These are phyloP conservation scores for Falcunculus frontatus DNA, from an alignment of 2,113 vertebrate genomes.

Conservation along the genomic window DNA sequence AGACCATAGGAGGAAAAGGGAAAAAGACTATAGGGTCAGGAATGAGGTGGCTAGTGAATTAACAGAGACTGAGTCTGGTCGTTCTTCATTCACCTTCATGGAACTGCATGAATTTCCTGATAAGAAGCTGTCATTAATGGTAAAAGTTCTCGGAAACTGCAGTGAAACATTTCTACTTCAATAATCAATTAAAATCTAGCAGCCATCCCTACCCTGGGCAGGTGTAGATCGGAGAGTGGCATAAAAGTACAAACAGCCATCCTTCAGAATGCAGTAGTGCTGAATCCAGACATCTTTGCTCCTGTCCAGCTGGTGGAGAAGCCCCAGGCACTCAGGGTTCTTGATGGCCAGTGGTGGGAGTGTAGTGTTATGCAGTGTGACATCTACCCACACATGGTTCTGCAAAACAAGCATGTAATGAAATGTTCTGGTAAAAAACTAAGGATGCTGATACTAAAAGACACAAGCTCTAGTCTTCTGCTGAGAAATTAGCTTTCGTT, in stretches of 20 bases:
- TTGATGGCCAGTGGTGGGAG: constrained; percentile 90
- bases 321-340: constrained; percentile 84
- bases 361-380: constrained; percentile 84
- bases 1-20: background rate
- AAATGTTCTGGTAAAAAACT: background rate
- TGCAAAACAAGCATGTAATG: constrained; percentile 29
- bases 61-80: background rate
- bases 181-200: background rate
- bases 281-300: constrained; percentile 80
- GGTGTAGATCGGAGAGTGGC: constrained; percentile 82
- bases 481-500: background rate
- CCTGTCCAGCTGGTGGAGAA: constrained; percentile 83
- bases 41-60: background rate
- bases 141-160: background rate
- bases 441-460: background rate
- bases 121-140: background rate
- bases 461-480: background rate
- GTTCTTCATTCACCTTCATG: background rate
- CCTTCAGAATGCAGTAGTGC: constrained; percentile 88
- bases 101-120: background rate
- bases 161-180: background rate
- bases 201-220: constrained; percentile 74
- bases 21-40: background rate
- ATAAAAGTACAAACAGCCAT: constrained; percentile 87
- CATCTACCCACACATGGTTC: constrained; percentile 91